phyloP scores from a whole-genome alignment of 2,888 invertebrate genomes.

The Ennomos quercinarius region DNA sequence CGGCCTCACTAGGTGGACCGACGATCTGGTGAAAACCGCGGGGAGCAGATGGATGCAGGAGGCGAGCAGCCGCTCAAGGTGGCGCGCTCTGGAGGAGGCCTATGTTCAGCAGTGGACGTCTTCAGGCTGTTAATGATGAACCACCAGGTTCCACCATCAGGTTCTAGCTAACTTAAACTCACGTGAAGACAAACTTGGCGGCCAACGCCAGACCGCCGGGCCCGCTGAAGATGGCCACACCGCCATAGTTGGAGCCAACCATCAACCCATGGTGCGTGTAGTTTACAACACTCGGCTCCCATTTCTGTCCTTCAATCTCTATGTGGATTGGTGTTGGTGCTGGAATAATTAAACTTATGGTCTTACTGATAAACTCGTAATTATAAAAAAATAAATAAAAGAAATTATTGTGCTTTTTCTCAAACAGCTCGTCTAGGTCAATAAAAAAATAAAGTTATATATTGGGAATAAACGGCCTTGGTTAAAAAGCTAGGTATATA shows the following conservation, averaged over 20 bases:
- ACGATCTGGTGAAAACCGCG: conserved; percentile 1
- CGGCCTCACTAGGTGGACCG: too few species aligned
- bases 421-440: too few species aligned
- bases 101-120: too few species aligned
- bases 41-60: background rate
- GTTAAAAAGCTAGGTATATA: too few species aligned
- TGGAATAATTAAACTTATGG: conserved; percentile 21
- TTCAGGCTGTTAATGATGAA: too few species aligned
- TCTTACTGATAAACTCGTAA: too few species aligned
- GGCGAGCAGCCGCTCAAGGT: background rate
- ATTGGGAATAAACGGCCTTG: too few species aligned
- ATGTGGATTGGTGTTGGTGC: conserved; percentile 65
- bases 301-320: conserved; percentile 58
- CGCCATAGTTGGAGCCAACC: conserved; percentile 88
- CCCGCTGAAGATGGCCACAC: conserved; percentile 61
- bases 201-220: conserved; percentile 41
- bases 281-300: conserved; percentile 53
- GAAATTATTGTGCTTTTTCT: too few species aligned
- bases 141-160: too few species aligned
- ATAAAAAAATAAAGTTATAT: too few species aligned
- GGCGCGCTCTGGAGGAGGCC: too few species aligned
- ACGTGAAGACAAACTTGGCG: conserved; percentile 64
- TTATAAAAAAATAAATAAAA: too few species aligned
- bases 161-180: conserved; percentile 32
- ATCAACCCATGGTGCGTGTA: conserved; percentile 71